Percentiles rank a stretch among this genome's conserved stretches.
phyloP scores from a whole-genome alignment of 1,140 invertebrate genomes.

The Tetranychus cinnabarinus region DNA sequence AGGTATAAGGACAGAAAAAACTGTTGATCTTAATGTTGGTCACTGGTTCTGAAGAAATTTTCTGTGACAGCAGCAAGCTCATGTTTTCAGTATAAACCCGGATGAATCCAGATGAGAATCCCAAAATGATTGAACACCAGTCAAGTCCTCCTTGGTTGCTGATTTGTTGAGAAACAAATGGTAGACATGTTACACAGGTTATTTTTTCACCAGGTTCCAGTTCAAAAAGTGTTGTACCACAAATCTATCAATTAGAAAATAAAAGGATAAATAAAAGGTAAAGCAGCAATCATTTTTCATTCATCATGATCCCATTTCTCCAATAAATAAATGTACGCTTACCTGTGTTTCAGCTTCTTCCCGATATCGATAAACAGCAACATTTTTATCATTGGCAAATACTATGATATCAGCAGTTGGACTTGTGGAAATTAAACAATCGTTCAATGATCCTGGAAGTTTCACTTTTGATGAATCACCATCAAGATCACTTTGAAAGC shows the following conservation, averaged over 20 bases:
- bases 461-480: slow-evolving; percentile 7
- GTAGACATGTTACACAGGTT: slow-evolving; percentile 31
- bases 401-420: slow-evolving; percentile 43
- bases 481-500: slow-evolving; percentile 9
- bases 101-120: slow-evolving; percentile 57
- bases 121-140: slow-evolving; percentile 75
- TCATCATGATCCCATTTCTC: slow-evolving; percentile 29
- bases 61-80: slow-evolving; percentile 50
- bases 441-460: slow-evolving; percentile 26
- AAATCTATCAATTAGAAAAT: slow-evolving; percentile 11
- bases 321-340: neutral
- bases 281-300: slow-evolving; percentile 17
- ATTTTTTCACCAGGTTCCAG: slow-evolving; percentile 23
- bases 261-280: no score
- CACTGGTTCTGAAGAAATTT: slow-evolving; percentile 56
- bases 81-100: slow-evolving; percentile 70
- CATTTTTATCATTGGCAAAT: slow-evolving; percentile 23
- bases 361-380: neutral
- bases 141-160: slow-evolving; percentile 35
- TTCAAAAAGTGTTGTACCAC: slow-evolving; percentile 16
- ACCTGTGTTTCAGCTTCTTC: neutral
- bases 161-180: slow-evolving; percentile 36
- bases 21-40: slow-evolving; percentile 56
- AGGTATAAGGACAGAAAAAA: slow-evolving; percentile 31
- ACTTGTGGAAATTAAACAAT: slow-evolving; percentile 41